These are phyloP conservation scores for Anser cygnoides DNA, from an alignment of 2,113 vertebrate species.

Conservation along the genomic window DNA sequence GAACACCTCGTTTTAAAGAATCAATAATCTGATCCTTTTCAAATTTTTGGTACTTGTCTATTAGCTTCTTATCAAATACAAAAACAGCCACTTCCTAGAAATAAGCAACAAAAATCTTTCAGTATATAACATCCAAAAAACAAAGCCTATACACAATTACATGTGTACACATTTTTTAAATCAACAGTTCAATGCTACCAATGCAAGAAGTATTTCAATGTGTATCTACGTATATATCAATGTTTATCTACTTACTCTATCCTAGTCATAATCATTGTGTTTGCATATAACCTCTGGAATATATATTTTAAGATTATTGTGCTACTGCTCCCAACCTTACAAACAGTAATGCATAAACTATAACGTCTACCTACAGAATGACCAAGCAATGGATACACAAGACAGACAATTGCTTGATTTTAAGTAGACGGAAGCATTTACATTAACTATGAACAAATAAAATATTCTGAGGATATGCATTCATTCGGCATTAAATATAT, in stretches of 20 bases:
- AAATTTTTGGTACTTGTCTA: conserved; percentile 97
- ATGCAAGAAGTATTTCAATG: not conserved
- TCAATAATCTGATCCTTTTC: conserved; percentile 98
- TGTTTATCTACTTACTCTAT: not conserved
- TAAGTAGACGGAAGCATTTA: not conserved
- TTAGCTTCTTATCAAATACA: conserved; percentile 97
- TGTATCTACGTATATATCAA: too few relatives aligned
- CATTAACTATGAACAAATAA: not conserved
- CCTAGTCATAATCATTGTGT: not conserved
- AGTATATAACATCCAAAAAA: not conserved
- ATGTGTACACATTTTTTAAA: not conserved
- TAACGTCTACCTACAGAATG: not conserved
- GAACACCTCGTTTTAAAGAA: conserved; percentile 92
- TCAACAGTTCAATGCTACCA: not conserved
- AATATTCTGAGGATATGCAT: not conserved
- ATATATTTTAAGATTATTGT: not conserved
- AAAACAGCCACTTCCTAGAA: conserved; percentile 97
- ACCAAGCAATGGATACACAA: not conserved
- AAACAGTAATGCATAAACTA: not conserved
- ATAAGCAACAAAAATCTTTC: conserved; percentile 45
- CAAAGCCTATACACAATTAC: not conserved
- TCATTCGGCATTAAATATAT: not conserved
- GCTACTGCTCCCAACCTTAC: not conserved
- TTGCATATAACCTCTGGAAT: not conserved
- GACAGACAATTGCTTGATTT: not conserved